Base-by-base conservation (phyloP, 2,888 invertebrate species). In the Chromoteleia sp. region DNA sequence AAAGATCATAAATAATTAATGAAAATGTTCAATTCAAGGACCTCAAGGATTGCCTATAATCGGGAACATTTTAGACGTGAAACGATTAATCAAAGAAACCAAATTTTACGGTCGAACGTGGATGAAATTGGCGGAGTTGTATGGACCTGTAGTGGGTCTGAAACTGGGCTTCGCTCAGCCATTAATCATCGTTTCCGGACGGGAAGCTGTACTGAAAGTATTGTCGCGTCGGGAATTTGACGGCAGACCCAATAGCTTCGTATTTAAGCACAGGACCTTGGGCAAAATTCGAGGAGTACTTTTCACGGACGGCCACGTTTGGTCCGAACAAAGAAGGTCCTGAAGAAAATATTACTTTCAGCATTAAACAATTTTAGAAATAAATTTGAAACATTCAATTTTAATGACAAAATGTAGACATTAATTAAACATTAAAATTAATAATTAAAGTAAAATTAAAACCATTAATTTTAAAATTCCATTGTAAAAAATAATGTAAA, bases 181-280 rank as follows among this genome's bases (percentile, higher is more conserved):
- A 6, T 87, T 95, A 0, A 93, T 96, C 0, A 92, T 95, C 0
- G 94, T 95, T 0, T 94, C 93, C 14, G 95, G 95, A 0, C 92
- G 93, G n/a, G 93, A 94, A 48, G 94, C 94, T 50, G 93, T 95
- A 3, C 92, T 93, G 14, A 94, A 95, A 87, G 93, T 95, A 21
- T 93, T 95, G 56, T 92, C 92, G 0, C 92, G 93, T 5, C 93
- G 94, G 10, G 94, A 94, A 81, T 95, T 95, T 84, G 95, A 95
- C 85, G 95, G 95, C 0, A 92, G 96, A 81, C 96, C 96, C 0
- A 93, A 95, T 83, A 95, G 94, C 33, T 95, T 95, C 88, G 94
- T 95, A 84, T 93, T 94, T 82, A 92, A 93, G 70, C 90, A 94
- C 80, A 92, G 96, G 77, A 94, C 95, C 33, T 93, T 95, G 71